A percentile compares a stretch with the other conserved stretches of the same genome.
Conservation (phyloP, 2,888 invertebrate species). For the Tinea trinotella region DNA sequence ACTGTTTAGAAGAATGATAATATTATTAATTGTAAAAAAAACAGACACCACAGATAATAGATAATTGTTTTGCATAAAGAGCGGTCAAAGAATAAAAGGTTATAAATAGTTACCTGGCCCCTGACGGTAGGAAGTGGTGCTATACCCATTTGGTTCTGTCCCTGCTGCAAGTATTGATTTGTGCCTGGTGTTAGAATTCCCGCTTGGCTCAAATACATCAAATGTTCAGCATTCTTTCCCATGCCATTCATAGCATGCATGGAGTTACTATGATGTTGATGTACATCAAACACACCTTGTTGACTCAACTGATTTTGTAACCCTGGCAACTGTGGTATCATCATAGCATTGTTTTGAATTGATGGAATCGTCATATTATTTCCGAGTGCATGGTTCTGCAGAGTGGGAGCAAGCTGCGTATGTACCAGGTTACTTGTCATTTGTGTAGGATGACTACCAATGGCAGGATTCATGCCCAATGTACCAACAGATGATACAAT, state of each 20-base stretch:
- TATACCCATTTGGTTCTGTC: conserved; percentile 73
- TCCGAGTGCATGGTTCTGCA: conserved; percentile 63
- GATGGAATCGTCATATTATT: conserved; percentile 45
- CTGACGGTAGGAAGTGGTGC: conserved; percentile 62
- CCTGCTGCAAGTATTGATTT: conserved; percentile 74
- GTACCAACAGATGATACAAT: conserved; percentile 63
- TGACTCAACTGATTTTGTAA: conserved; percentile 68
- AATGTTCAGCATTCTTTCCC: conserved; percentile 63
- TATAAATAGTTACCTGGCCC: conserved; percentile 53
- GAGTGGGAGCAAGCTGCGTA: conserved; percentile 62
- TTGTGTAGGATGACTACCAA: conserved; percentile 62
- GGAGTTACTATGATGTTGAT: conserved; percentile 59
- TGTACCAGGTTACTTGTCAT: conserved; percentile 67
- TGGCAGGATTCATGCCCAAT: conserved; percentile 61
- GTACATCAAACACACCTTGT: conserved; percentile 65
- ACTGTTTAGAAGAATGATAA: no score
- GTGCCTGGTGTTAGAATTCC: conserved; percentile 74
- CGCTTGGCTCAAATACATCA: conserved; percentile 65
- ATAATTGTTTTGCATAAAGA: background rate
- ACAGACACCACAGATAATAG: no score
- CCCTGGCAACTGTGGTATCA: conserved; percentile 62
- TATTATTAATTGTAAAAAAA: no score
- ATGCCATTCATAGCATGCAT: conserved; percentile 69
- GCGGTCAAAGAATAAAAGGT: background rate
- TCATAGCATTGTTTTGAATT: conserved; percentile 62